Evolutionary conservation across 2,113 vertebrate species (phyloP).

Genomic region (Aegithalos caudatus): DNA sequence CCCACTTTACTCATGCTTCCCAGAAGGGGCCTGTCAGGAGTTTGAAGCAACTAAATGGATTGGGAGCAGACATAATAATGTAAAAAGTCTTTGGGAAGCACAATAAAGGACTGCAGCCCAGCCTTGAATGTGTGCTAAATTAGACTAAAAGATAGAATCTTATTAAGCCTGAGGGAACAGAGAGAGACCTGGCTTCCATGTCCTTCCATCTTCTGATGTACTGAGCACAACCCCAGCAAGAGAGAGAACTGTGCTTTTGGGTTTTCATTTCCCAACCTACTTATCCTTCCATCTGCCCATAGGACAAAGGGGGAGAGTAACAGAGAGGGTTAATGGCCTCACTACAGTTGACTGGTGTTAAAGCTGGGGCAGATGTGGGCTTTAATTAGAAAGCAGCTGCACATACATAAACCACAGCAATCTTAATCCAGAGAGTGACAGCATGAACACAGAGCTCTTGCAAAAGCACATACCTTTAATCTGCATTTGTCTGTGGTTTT

Average conservation of each 20-base stretch:
- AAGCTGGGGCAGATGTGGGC: background rate
- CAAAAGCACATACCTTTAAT: slow-evolving; percentile 9
- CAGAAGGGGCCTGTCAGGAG: background rate
- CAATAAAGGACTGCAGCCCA: background rate
- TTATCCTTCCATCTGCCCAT: background rate
- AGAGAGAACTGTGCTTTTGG: background rate
- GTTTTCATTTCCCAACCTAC: background rate
- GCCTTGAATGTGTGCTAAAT: background rate
- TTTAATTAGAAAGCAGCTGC: slow-evolving; percentile 56
- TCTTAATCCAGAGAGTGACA: slow-evolving; percentile 2
- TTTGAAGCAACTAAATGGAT: background rate
- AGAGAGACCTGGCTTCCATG: background rate
- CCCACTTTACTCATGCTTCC: background rate
- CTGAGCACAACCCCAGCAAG: background rate
- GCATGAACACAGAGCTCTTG: background rate
- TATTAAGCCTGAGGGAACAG: background rate
- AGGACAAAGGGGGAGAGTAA: background rate
- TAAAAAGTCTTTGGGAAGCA: background rate
- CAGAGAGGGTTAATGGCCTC: slow-evolving; percentile 21
- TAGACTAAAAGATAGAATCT: background rate
- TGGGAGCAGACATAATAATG: background rate
- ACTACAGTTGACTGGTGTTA: background rate
- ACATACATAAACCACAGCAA: slow-evolving; percentile 28
- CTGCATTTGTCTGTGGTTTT: background rate
- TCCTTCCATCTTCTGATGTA: background rate